A percentile compares a stretch with the other conserved stretches of the same genome.
These are phyloP conservation scores for Eupithecia dodoneata DNA, from an alignment of 2,888 invertebrate species.

Conservation along the genomic window DNA sequence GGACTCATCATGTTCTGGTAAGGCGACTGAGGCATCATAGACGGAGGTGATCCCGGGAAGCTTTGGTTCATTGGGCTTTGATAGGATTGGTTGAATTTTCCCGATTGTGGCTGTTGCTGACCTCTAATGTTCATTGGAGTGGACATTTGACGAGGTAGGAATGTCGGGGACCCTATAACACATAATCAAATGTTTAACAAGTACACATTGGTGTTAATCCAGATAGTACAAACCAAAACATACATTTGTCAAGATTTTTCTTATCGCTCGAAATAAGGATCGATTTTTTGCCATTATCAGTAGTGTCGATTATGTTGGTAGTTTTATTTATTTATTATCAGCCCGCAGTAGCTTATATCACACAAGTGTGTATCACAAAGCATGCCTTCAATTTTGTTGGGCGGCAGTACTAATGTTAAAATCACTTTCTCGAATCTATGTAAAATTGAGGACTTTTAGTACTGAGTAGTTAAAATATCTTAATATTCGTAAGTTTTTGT, in stretches of 20 bases:
- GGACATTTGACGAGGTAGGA: slow-evolving; percentile 79
- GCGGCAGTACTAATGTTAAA: background rate
- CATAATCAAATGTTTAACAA: background rate
- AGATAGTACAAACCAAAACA: background rate
- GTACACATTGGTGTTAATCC: background rate
- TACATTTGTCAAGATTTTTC: background rate
- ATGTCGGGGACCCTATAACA: slow-evolving; percentile 72
- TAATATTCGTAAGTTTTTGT: background rate
- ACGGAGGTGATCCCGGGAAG: slow-evolving; percentile 63
- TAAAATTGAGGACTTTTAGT: background rate
- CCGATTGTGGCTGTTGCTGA: slow-evolving; percentile 65
- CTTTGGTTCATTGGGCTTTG: slow-evolving; percentile 70
- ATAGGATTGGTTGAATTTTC: slow-evolving; percentile 70
- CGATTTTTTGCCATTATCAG: background rate
- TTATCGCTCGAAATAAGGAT: background rate
- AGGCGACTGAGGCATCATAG: slow-evolving; percentile 65
- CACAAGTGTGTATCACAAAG: background rate
- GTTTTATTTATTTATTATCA: background rate
- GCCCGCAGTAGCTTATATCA: background rate
- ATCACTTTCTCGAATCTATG: background rate
- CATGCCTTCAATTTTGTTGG: background rate
- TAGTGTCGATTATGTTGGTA: background rate
- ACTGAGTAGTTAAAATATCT: background rate
- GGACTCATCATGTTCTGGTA: slow-evolving; percentile 70
- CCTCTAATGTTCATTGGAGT: slow-evolving; percentile 77